Conservation (phyloP, 2,113 vertebrate species). For the Lagopus leucura region DNA sequence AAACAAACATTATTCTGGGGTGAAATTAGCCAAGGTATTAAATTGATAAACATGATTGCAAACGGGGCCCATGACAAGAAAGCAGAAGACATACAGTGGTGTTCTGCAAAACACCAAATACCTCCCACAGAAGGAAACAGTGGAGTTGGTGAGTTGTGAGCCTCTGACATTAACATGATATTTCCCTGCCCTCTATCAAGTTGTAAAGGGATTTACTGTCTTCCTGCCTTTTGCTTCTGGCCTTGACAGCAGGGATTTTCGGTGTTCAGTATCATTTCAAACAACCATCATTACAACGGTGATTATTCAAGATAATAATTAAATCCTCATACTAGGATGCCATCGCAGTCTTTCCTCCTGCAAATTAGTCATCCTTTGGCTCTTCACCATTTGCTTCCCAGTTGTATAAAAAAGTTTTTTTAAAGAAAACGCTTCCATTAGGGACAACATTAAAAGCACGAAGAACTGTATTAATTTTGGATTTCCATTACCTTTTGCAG, state of each 20-base stretch:
- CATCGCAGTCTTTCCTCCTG: neutral
- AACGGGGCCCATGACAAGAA: neutral
- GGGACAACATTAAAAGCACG: conserved; percentile 9
- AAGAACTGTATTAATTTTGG: conserved; percentile 47
- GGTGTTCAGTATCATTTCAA: conserved; percentile 14
- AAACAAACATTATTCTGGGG: conserved; percentile 70
- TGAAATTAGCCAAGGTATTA: conserved; percentile 68
- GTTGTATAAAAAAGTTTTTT: neutral
- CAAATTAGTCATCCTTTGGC: conserved; percentile 22
- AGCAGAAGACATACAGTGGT: neutral
- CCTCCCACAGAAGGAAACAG: neutral
- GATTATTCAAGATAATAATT: conserved; percentile 66
- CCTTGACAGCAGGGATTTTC: neutral
- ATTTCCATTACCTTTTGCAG: conserved; percentile 48
- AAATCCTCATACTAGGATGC: conserved; percentile 35
- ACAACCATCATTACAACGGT: conserved; percentile 44
- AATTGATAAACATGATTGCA: neutral
- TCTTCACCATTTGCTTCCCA: conserved; percentile 29
- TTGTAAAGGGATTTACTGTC: conserved; percentile 45
- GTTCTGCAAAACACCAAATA: neutral
- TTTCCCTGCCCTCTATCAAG: conserved; percentile 30
- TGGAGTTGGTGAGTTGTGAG: conserved; percentile 9
- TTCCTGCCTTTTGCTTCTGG: conserved; percentile 41
- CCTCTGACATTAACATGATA: neutral
- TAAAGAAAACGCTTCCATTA: neutral